A percentile compares a stretch with the other conserved stretches of the same genome.
phyloP scores from a whole-genome alignment of 35 echinoderm and acorn worm genomes.

The Amphiura filiformis region DNA sequence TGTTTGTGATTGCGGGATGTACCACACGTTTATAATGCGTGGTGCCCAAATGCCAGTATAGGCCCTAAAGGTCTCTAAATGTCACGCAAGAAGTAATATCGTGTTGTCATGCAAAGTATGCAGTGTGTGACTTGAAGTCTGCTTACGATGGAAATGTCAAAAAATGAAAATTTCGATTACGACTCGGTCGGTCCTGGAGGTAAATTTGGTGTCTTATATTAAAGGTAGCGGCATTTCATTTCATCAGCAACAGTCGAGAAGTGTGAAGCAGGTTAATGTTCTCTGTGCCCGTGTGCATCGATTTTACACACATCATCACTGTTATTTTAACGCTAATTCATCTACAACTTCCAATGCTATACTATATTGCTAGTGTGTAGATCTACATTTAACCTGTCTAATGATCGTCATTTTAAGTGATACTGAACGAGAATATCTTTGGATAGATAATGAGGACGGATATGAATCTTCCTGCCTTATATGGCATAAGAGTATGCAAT shows the following conservation, averaged over 20 bases:
- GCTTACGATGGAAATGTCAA: constrained; percentile 5
- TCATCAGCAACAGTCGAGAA: neutral
- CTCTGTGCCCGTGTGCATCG: too few relatives aligned
- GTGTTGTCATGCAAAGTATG: constrained; percentile 14
- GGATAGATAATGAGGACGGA: neutral
- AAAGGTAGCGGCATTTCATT: neutral
- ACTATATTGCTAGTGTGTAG: too few relatives aligned
- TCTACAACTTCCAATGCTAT: too few relatives aligned
- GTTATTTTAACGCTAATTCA: too few relatives aligned
- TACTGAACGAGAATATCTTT: too few relatives aligned
- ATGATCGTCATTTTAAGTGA: too few relatives aligned
- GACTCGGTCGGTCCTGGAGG: constrained; percentile 5
- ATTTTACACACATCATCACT: too few relatives aligned
- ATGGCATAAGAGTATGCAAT: neutral
- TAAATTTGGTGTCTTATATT: neutral
- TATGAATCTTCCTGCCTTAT: neutral
- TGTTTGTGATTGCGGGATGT: neutral
- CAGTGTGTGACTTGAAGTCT: neutral
- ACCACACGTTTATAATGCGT: neutral
- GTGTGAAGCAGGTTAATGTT: neutral
- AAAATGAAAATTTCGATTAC: constrained; percentile 8
- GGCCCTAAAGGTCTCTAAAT: constrained; percentile 13
- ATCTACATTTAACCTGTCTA: too few relatives aligned
- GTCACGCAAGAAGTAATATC: neutral
- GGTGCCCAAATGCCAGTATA: neutral